These are phyloP conservation scores for Lasioglossum pauxillum DNA, from an alignment of 2,888 invertebrate species.

Conservation along the genomic window DNA sequence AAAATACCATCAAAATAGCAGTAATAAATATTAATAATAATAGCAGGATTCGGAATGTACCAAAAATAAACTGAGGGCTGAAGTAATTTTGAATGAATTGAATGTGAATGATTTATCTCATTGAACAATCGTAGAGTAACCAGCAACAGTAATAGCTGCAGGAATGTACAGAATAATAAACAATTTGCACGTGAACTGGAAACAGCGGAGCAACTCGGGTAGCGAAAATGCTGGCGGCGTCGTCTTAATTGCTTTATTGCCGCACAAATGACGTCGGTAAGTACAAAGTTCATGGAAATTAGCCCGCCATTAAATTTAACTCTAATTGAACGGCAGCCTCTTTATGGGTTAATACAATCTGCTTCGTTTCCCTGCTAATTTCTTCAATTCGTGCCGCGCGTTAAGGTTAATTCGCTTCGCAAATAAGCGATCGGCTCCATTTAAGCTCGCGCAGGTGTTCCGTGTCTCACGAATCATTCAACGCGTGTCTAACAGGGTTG, in stretches of 20 bases:
- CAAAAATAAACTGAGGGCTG: no score
- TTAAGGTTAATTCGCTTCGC: neutral
- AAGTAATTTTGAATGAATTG: no score
- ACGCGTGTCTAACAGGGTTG: neutral
- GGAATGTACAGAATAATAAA: neutral
- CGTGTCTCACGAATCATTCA: slow-evolving; percentile 5
- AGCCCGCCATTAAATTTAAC: neutral
- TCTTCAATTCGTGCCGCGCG: neutral
- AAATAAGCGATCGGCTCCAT: neutral
- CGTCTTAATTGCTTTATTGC: slow-evolving; percentile 1
- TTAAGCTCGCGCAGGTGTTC: neutral
- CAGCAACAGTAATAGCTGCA: no score
- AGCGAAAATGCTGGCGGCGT: neutral
- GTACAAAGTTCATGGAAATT: neutral
- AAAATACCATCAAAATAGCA: no score
- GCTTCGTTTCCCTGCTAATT: neutral
- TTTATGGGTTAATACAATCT: slow-evolving; percentile 4
- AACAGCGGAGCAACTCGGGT: neutral
- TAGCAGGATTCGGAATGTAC: neutral
- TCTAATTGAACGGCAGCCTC: slow-evolving; percentile 14
- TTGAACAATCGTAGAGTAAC: no score
- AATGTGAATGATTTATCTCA: no score
- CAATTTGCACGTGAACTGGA: neutral
- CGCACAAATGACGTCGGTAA: neutral
- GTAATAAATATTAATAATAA: no score